Percentiles rank a stretch among this genome's conserved stretches.
phyloP scores from a whole-genome alignment of 2,888 invertebrate genomes.

The Cataglyphis cursor region DNA sequence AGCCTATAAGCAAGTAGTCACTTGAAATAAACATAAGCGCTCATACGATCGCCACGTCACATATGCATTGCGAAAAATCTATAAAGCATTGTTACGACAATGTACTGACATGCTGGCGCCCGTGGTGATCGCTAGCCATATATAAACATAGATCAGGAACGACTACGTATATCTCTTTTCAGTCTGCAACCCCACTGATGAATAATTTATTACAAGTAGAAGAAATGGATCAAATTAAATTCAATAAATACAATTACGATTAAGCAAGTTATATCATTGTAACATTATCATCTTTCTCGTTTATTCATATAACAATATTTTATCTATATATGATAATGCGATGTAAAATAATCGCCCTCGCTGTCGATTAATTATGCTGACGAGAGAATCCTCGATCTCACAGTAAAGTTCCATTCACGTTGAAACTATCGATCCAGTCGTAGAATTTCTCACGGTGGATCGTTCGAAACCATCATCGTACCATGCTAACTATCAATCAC shows the following conservation, averaged over 20 bases:
- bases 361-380: constrained; percentile 11
- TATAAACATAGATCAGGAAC: constrained; percentile 49
- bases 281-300: not conserved
- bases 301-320: not conserved
- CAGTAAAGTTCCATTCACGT: constrained; percentile 5
- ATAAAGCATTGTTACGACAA: constrained; percentile 82
- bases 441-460: constrained; percentile 21
- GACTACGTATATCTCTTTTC: constrained; percentile 66
- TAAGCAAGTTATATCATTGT: not conserved
- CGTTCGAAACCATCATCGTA: constrained; percentile 30
- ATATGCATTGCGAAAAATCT: constrained; percentile 81
- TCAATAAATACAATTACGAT: not conserved
- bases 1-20: constrained; percentile 75
- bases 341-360: not conserved
- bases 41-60: constrained; percentile 85
- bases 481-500: constrained; percentile 61
- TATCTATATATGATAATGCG: not conserved
- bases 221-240: not conserved
- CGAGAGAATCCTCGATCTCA: constrained; percentile 16
- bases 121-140: constrained; percentile 67
- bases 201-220: constrained; percentile 39
- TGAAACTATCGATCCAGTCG: constrained; percentile 23
- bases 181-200: constrained; percentile 71
- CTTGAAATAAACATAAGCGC: constrained; percentile 84
- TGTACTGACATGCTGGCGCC: constrained; percentile 81